Percentiles rank a stretch among this genome's conserved stretches.
These are phyloP conservation scores for Rhabditoides inermis DNA, from an alignment of 2,888 invertebrate genomes.

Conservation along the genomic window DNA sequence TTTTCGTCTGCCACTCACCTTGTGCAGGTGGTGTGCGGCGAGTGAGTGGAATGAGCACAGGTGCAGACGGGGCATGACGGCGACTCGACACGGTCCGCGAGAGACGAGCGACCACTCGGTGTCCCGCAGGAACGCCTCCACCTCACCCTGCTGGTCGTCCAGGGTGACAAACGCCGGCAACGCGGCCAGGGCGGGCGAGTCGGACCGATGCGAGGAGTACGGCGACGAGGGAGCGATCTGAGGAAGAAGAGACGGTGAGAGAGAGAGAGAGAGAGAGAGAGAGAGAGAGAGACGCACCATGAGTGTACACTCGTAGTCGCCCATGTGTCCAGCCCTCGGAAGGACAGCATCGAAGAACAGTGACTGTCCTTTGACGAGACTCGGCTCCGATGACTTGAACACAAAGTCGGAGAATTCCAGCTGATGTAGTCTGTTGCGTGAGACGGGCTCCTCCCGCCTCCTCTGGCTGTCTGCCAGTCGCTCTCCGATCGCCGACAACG, in stretches of 20 bases:
- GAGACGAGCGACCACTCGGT: too few species aligned
- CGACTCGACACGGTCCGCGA: too few species aligned
- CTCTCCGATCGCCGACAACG: too few species aligned
- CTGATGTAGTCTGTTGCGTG: slow-evolving; percentile 17
- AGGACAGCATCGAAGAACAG: slow-evolving; percentile 36
- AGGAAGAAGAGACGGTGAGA: neutral
- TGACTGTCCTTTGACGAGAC: slow-evolving; percentile 32
- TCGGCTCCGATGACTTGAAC: slow-evolving; percentile 28
- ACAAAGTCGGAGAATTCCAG: slow-evolving; percentile 24
- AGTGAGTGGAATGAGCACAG: slow-evolving; percentile 40
- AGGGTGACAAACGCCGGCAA: slow-evolving; percentile 35
- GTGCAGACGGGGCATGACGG: slow-evolving; percentile 38
- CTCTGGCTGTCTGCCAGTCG: too few species aligned
- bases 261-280: slow-evolving; percentile 1
- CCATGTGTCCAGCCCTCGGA: slow-evolving; percentile 15
- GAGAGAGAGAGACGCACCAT: slow-evolving; percentile 18
- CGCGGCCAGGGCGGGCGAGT: slow-evolving; percentile 32
- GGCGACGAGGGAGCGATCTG: slow-evolving; percentile 41
- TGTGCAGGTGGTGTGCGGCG: slow-evolving; percentile 39
- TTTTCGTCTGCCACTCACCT: slow-evolving; percentile 15
- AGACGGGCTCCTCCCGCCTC: slow-evolving; percentile 24
- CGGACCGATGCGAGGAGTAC: slow-evolving; percentile 38
- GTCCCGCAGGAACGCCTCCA: slow-evolving; percentile 30
- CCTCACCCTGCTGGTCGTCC: slow-evolving; percentile 35
- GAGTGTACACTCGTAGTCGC: slow-evolving; percentile 32